Conservation (phyloP, 1,140 invertebrate genomes). For the Drosophila leontia region DNA sequence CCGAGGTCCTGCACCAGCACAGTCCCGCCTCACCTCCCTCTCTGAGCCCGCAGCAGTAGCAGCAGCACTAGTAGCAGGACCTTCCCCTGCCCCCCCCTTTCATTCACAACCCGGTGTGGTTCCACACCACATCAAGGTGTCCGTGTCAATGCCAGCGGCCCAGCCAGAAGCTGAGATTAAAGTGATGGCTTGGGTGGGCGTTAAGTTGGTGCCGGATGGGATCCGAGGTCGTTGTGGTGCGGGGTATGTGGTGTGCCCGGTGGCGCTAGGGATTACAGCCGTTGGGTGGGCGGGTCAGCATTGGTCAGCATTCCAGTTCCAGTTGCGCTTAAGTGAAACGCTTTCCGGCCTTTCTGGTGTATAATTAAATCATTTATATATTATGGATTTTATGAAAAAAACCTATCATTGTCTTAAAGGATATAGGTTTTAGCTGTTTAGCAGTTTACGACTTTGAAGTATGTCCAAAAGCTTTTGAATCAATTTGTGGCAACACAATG, state of each 20-base stretch:
- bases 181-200: conserved; percentile 15
- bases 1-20: conserved; percentile 16
- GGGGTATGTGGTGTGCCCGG: background rate
- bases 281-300: background rate
- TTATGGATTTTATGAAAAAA: background rate
- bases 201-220: background rate
- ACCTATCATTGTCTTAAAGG: no score
- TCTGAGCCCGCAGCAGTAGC: background rate
- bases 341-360: background rate
- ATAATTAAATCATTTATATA: background rate
- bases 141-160: conserved; percentile 46
- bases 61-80: background rate
- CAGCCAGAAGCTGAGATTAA: conserved; percentile 38
- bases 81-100: background rate
- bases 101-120: background rate
- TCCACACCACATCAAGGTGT: conserved; percentile 25
- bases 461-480: no score
- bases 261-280: conserved; percentile 2
- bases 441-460: no score
- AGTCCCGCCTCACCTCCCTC: background rate
- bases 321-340: background rate
- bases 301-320: background rate
- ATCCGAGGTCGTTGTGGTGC: conserved; percentile 1
- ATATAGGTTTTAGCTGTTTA: no score
- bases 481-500: background rate